These are phyloP conservation scores for Nowickia ferox DNA, from an alignment of 2,888 invertebrate genomes.

Conservation along the genomic window DNA sequence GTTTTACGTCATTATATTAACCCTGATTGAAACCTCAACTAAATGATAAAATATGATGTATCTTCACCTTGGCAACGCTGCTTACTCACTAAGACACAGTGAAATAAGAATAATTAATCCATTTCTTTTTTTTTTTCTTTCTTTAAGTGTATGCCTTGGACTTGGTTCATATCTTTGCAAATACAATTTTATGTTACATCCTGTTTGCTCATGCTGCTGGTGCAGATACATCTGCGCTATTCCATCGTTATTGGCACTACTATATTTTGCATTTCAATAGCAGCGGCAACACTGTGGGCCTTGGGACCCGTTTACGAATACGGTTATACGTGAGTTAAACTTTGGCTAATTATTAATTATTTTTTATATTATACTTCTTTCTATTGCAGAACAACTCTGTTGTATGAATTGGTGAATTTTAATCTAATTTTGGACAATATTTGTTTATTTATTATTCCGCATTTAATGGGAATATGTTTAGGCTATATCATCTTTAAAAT, in stretches of 20 bases:
- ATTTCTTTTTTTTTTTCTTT: neutral
- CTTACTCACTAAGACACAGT: neutral
- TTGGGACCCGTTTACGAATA: slow-evolving; percentile 57
- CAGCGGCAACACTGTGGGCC: slow-evolving; percentile 83
- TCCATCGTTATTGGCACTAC: slow-evolving; percentile 80
- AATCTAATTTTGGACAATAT: slow-evolving; percentile 89
- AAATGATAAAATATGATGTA: too few species aligned
- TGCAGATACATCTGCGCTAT: slow-evolving; percentile 82
- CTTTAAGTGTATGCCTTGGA: slow-evolving; percentile 90
- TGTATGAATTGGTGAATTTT: slow-evolving; percentile 86
- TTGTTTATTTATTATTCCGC: slow-evolving; percentile 89
- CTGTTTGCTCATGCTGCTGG: slow-evolving; percentile 86
- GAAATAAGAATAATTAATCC: neutral
- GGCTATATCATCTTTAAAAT: slow-evolving; percentile 89
- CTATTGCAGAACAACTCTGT: slow-evolving; percentile 60
- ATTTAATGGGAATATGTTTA: slow-evolving; percentile 88
- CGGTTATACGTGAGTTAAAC: slow-evolving; percentile 63
- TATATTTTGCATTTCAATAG: slow-evolving; percentile 83
- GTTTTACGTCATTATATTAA: too few species aligned
- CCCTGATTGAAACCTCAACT: too few species aligned
- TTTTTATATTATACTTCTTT: neutral
- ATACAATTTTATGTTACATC: slow-evolving; percentile 89
- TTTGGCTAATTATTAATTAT: neutral
- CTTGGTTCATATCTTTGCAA: slow-evolving; percentile 91
- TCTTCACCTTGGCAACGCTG: neutral